Conservation (phyloP, 1,140 invertebrate species). For the Drosophila ambigua region DNA sequence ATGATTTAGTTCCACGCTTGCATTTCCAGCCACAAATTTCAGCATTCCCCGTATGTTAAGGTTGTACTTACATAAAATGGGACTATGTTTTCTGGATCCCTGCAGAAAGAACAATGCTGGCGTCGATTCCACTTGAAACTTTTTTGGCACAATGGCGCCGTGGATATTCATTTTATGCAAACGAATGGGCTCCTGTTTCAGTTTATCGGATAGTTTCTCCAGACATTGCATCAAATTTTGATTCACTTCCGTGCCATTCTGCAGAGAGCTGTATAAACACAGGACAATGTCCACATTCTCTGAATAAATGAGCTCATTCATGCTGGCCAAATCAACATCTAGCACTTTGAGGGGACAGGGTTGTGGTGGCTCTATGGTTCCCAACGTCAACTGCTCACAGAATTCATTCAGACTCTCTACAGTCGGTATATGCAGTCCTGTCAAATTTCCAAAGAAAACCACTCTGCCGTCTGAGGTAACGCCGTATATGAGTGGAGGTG, state of each 20-base stretch:
- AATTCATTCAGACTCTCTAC: conserved; percentile 23
- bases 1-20: conserved; percentile 24
- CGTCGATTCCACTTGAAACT: conserved; percentile 19
- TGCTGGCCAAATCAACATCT: conserved; percentile 18
- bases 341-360: neutral
- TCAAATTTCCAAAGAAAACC: conserved; percentile 36
- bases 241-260: neutral
- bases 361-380: neutral
- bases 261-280: conserved; percentile 32
- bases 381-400: conserved; percentile 27
- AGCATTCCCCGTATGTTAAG: neutral
- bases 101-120: conserved; percentile 31
- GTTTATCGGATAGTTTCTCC: neutral
- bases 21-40: conserved; percentile 15
- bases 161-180: conserved; percentile 40
- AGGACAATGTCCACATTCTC: conserved; percentile 24
- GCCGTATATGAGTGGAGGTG: conserved; percentile 44
- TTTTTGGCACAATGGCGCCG: conserved; percentile 20
- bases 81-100: conserved; percentile 10
- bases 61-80: conserved; percentile 7
- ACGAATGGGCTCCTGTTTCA: conserved; percentile 33
- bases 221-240: conserved; percentile 1
- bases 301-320: conserved; percentile 39
- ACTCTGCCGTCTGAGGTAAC: conserved; percentile 32
- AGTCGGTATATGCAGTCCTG: conserved; percentile 3